Base-by-base conservation (phyloP, 2,888 invertebrate species). In the Ischnus inquisitorius region DNA sequence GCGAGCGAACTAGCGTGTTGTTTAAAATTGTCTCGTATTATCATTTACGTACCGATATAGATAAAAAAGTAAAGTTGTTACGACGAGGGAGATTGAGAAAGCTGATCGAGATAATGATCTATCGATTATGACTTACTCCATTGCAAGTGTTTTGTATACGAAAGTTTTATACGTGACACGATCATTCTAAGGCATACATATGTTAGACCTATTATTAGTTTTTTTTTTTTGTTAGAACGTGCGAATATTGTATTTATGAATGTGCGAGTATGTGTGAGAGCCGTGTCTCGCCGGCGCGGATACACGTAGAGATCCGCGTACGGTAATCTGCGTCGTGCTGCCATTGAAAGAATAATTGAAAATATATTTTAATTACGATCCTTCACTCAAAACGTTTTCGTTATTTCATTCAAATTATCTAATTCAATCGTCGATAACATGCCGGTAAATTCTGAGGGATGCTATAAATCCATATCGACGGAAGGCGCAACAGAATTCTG, bases 281-380 rank as follows among this genome's bases (percentile, higher is more conserved):
- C 48, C 72, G 75, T 46, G 51, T 75, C 46, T 65, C 48, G 72
- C 41, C 57, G 65, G 39, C 69, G 76, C 1, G 57, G 43, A 25
- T 65, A n/a, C 22, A 22, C 54, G 76, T 51, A 71, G 64, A 19
- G 39, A 72, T 78, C 54, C 16, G 68, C 62, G 48, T 16, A 14
- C 41, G 25, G 57, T 82, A 62, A 64, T 76, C 65, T 72, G 82
- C 64, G 76, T 60, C 82, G 82, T 84, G 84, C 79, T 85, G 85
- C 85, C 85, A 85, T 85, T 79, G 84, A 62, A 81, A 82, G 71
- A 68, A 78, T 82, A 71, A 67, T 79, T 79, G 74, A 51, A 82
- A 82, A 85, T 85, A 85, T 82, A 85, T 84, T 84, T 83, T 79
- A 84, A 82, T 48, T 79, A 84, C 68, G 74, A 84, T 79, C 75